These are phyloP conservation scores for Rhinoderma darwinii DNA, from an alignment of 2,113 vertebrate species.

Conservation along the genomic window DNA sequence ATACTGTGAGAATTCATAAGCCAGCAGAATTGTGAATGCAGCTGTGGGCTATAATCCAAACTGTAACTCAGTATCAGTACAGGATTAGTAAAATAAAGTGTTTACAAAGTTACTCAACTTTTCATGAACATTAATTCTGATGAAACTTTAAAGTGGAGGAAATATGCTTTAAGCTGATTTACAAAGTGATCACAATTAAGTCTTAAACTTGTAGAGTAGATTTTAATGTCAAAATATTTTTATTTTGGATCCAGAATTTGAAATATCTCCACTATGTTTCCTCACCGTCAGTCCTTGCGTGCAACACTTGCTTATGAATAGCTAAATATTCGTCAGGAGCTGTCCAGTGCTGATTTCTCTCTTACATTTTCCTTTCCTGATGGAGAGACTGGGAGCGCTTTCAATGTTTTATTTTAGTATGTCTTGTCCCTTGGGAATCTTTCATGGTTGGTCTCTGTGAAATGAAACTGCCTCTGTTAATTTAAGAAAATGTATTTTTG, in stretches of 20 bases:
- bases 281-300: not conserved
- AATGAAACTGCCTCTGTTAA: not conserved
- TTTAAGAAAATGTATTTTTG: not conserved
- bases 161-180: not conserved
- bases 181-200: not conserved
- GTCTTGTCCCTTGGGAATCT: not conserved
- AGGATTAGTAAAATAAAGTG: too few species aligned
- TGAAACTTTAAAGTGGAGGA: not conserved
- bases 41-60: too few species aligned
- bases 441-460: not conserved
- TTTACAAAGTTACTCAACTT: too few species aligned
- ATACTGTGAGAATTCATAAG: too few species aligned
- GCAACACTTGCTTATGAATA: not conserved
- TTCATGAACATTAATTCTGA: not conserved
- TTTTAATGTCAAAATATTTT: conserved; percentile 5
- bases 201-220: not conserved
- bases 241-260: not conserved
- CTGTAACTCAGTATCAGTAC: too few species aligned
- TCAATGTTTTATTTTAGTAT: conserved; percentile 12
- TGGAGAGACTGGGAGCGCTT: not conserved
- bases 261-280: not conserved
- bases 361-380: not conserved
- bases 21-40: too few species aligned
- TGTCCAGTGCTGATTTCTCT: not conserved
- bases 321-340: conserved; percentile 4